A percentile compares a stretch with the other conserved stretches of the same genome.
Conservation (phyloP, 1,140 invertebrate genomes). For the Manduca sexta region DNA sequence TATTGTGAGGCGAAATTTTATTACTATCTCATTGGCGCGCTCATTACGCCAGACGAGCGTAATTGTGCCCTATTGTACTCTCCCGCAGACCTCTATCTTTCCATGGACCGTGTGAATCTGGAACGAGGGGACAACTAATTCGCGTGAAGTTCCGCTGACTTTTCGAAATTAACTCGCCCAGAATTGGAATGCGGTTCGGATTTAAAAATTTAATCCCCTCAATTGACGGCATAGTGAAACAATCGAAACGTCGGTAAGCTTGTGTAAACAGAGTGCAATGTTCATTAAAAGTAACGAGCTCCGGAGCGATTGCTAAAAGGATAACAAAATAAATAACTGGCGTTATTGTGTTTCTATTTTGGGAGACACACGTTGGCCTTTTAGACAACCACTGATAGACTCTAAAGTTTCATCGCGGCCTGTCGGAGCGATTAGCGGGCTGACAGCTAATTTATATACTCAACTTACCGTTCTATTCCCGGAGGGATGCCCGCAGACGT, state of each 20-base stretch:
- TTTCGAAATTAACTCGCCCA: constrained; percentile 1
- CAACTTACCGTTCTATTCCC: constrained; percentile 69
- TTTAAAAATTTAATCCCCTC: constrained; percentile 2
- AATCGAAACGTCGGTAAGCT: constrained; percentile 17
- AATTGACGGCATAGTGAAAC: constrained; percentile 8
- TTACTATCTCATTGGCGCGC: constrained; percentile 67
- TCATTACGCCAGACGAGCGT: constrained; percentile 46
- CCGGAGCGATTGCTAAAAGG: constrained; percentile 42
- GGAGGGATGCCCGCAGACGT: constrained; percentile 41
- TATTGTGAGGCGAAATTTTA: constrained; percentile 69
- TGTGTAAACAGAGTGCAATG: constrained; percentile 26
- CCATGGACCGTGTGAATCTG: constrained; percentile 59
- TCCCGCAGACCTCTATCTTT: constrained; percentile 45
- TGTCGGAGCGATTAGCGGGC: constrained; percentile 67
- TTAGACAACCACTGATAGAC: constrained; percentile 62
- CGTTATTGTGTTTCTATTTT: constrained; percentile 60
- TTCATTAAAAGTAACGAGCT: constrained; percentile 35
- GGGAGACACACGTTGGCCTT: constrained; percentile 44
- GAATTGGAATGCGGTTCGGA: not conserved
- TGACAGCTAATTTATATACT: constrained; percentile 73
- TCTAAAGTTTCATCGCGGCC: constrained; percentile 69
- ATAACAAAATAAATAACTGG: constrained; percentile 46
- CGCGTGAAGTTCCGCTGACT: constrained; percentile 29
- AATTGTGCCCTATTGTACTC: constrained; percentile 63
- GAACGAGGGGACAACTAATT: constrained; percentile 36